phyloP scores from a whole-genome alignment of 64 coral and sea anemone species.

The Stylophora pistillata region DNA sequence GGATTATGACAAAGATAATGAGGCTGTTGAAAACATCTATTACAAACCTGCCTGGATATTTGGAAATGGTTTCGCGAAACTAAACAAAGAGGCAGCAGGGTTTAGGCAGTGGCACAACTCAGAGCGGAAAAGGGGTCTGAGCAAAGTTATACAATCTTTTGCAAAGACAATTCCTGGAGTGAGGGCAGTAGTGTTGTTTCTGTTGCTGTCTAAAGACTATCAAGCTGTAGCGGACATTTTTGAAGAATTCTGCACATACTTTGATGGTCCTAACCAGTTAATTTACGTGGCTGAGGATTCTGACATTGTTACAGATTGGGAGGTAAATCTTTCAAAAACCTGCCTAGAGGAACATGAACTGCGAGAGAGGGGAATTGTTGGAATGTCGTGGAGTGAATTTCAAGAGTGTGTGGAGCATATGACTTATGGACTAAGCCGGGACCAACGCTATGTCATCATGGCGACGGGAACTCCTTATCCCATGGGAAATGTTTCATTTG shows the following conservation, averaged over 20 bases:
- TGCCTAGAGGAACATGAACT: conserved; percentile 41
- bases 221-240: conserved; percentile 47
- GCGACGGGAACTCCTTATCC: conserved; percentile 20
- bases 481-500: conserved; percentile 35
- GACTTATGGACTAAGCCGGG: neutral
- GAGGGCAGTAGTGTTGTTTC: conserved; percentile 55
- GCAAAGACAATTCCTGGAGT: conserved; percentile 32
- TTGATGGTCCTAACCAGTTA: conserved; percentile 53
- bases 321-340: conserved; percentile 5
- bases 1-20: conserved; percentile 37
- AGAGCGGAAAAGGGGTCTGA: conserved; percentile 47
- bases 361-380: conserved; percentile 41
- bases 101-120: conserved; percentile 64
- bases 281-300: conserved; percentile 44
- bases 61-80: conserved; percentile 42
- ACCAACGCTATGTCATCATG: conserved; percentile 42
- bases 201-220: conserved; percentile 34
- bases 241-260: conserved; percentile 51
- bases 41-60: conserved; percentile 53
- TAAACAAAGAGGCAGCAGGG: neutral
- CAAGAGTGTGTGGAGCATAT: conserved; percentile 53
- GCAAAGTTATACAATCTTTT: conserved; percentile 32
- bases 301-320: conserved; percentile 36
- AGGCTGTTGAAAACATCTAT: conserved; percentile 12
- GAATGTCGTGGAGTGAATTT: conserved; percentile 71